These are phyloP conservation scores for Ceratina japonica DNA, from an alignment of 1,140 invertebrate genomes.

Conservation along the genomic window DNA sequence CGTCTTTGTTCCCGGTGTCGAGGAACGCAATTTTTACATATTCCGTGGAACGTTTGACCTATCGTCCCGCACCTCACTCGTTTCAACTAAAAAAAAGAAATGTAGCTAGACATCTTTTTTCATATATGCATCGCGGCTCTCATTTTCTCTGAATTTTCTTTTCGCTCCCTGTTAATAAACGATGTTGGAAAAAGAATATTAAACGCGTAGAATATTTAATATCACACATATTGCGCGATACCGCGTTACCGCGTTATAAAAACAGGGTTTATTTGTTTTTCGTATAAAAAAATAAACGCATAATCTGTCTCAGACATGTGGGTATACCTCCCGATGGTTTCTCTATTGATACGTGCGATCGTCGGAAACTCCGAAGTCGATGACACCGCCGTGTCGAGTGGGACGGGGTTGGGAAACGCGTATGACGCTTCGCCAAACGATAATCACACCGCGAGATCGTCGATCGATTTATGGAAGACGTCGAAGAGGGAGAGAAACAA, in stretches of 20 bases:
- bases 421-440: neutral
- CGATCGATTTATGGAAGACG: neutral
- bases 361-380: constrained; percentile 28
- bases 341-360: constrained; percentile 36
- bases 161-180: neutral
- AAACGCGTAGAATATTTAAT: neutral
- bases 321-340: constrained; percentile 46
- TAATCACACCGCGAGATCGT: neutral
- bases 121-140: neutral
- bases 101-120: neutral
- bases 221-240: neutral
- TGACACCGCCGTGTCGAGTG: neutral
- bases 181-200: neutral
- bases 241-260: no score
- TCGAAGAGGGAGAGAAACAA: neutral
- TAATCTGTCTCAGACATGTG: constrained; percentile 45
- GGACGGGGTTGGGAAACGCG: neutral
- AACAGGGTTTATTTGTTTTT: neutral
- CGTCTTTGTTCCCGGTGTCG: no score
- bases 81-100: neutral
- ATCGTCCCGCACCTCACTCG: no score
- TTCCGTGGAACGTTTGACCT: no score
- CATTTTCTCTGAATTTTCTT: neutral
- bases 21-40: no score
- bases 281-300: neutral